Conservation (phyloP, 2,888 invertebrate species). For the Tetheella fluctuosa region DNA sequence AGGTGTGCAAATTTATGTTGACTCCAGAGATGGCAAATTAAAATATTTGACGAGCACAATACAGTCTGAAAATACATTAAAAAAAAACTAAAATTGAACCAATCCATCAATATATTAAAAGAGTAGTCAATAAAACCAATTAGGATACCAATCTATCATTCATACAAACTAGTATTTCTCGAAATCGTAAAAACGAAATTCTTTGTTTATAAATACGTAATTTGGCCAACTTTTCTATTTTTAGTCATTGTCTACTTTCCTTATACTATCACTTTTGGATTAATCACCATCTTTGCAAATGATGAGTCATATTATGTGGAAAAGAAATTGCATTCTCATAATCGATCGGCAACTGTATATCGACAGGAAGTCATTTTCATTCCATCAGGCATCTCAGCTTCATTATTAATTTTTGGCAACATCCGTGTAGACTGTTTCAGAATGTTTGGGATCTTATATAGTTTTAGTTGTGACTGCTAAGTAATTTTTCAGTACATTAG, state of each 20-base stretch:
- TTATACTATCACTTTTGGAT: slow-evolving; percentile 4
- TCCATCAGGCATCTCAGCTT: neutral
- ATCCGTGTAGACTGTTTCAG: neutral
- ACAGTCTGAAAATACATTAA: no score
- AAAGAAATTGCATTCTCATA: slow-evolving; percentile 5
- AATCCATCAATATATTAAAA: neutral
- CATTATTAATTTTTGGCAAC: neutral
- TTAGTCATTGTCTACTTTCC: neutral
- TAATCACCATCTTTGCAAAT: neutral
- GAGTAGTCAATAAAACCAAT: neutral
- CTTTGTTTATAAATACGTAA: neutral
- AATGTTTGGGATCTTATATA: neutral
- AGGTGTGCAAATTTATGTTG: no score
- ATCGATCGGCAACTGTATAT: slow-evolving; percentile 5
- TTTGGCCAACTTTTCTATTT: neutral
- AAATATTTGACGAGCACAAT: no score
- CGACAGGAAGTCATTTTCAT: slow-evolving; percentile 7
- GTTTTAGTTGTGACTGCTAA: neutral
- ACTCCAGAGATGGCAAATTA: no score
- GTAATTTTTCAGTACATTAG: no score
- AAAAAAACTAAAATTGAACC: neutral
- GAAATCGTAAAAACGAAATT: neutral
- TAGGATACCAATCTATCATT: neutral
- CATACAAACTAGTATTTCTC: neutral
- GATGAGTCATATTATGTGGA: slow-evolving; percentile 8